Conservation (phyloP, 2,113 vertebrate species). For the Sula dactylatra region DNA sequence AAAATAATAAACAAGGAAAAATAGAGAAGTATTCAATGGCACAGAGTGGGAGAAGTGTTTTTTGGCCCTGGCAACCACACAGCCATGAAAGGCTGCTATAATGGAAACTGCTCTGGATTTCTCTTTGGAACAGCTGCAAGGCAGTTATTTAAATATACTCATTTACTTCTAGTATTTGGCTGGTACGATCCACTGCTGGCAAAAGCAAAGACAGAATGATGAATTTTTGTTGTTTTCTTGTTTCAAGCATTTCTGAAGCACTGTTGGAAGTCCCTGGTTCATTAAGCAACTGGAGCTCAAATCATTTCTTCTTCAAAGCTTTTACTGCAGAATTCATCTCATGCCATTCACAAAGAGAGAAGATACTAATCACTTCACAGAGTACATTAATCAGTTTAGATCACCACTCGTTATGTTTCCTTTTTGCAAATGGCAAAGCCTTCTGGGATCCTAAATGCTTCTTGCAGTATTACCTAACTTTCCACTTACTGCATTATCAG, state of each 20-base stretch:
- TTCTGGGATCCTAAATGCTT: not conserved
- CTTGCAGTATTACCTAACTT: not conserved
- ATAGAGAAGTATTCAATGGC: conserved; percentile 3
- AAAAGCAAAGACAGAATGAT: conserved; percentile 32
- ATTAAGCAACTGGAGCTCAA: conserved; percentile 33
- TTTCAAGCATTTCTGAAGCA: conserved; percentile 20
- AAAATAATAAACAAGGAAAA: not conserved
- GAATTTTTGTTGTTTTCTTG: conserved; percentile 27
- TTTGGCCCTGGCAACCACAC: conserved; percentile 17
- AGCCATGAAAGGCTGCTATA: not conserved
- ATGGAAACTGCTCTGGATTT: conserved; percentile 50
- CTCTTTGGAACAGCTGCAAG: conserved; percentile 52
- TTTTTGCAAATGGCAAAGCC: not conserved
- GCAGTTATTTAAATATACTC: conserved; percentile 53
- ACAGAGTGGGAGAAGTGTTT: conserved; percentile 29
- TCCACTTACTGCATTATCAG: not conserved
- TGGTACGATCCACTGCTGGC: conserved; percentile 44
- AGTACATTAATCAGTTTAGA: not conserved
- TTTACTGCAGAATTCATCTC: not conserved
- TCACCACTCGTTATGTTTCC: not conserved
- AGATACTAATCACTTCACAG: not conserved
- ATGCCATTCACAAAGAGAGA: not conserved
- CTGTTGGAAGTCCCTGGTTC: conserved; percentile 13
- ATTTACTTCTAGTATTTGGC: conserved; percentile 57
- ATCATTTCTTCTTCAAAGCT: not conserved